Percentiles rank a stretch among this genome's conserved stretches.
Conservation (phyloP, 92 coral and sea anemone species). For the Diadumene lineata region DNA sequence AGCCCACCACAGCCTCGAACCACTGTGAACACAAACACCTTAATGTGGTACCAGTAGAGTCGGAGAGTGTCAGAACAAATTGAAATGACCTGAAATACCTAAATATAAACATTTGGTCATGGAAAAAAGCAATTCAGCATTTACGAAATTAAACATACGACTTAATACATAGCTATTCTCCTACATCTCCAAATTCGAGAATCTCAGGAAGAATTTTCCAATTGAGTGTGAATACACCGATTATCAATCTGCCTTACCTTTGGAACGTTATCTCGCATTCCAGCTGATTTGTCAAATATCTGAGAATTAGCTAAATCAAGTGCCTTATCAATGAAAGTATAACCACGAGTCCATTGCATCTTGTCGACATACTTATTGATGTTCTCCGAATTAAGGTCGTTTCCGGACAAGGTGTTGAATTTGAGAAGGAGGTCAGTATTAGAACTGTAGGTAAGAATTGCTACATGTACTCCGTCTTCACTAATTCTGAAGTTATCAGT, state of each 20-base stretch:
- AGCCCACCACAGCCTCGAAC: no score
- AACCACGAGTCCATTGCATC: slow-evolving; percentile 39
- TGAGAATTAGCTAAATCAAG: slow-evolving; percentile 27
- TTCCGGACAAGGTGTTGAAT: slow-evolving; percentile 28
- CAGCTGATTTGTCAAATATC: slow-evolving; percentile 22
- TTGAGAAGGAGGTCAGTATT: slow-evolving; percentile 27
- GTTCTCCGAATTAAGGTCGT: slow-evolving; percentile 4
- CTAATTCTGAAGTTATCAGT: slow-evolving; percentile 20
- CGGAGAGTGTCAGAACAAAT: no score
- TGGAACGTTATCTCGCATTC: slow-evolving; percentile 33
- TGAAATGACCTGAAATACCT: no score
- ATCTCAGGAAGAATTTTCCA: no score
- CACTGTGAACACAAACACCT: no score
- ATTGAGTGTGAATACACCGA: neutral
- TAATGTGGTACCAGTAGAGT: no score
- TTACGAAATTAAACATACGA: no score
- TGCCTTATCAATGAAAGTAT: slow-evolving; percentile 42
- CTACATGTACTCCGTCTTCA: slow-evolving; percentile 21
- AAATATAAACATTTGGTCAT: no score
- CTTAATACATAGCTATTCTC: no score
- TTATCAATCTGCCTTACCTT: slow-evolving; percentile 16
- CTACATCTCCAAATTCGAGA: no score
- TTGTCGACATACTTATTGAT: slow-evolving; percentile 10
- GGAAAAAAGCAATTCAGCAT: no score
- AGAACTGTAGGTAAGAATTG: slow-evolving; percentile 19